Evolutionary conservation across 2,113 vertebrate species (phyloP).

Genomic region (Rhea pennata): DNA sequence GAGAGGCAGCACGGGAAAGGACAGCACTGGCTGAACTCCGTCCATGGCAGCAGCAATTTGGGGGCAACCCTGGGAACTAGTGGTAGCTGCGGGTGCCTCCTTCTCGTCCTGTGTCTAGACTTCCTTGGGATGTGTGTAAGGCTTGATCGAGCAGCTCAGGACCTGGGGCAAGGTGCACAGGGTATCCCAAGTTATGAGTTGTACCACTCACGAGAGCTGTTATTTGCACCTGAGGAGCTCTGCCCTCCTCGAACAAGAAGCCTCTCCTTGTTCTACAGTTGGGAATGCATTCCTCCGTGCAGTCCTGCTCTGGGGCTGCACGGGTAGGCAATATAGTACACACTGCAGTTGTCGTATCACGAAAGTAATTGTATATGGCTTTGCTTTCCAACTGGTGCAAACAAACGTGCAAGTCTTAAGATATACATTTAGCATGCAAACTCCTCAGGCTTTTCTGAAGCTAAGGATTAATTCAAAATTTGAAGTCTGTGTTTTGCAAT

Average conservation of each 20-base stretch:
- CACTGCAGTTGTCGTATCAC: neutral
- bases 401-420: neutral
- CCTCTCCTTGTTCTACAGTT: neutral
- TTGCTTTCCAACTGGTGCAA: neutral
- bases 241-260: neutral
- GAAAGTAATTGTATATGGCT: rapidly evolving
- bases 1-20: neutral
- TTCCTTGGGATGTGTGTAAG: too few species aligned
- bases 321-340: rapidly evolving
- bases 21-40: neutral
- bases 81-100: neutral
- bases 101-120: neutral
- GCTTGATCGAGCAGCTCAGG: neutral
- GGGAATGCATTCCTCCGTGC: neutral
- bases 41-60: too few species aligned
- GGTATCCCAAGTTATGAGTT: too few species aligned
- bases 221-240: neutral
- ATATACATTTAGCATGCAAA: neutral
- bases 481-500: neutral
- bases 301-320: neutral
- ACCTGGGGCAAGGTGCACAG: neutral
- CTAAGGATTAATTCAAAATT: neutral
- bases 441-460: neutral
- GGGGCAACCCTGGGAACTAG: neutral
- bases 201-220: too few species aligned